phyloP scores from a whole-genome alignment of 2,113 vertebrate species.

The Spheniscus mendiculus region DNA sequence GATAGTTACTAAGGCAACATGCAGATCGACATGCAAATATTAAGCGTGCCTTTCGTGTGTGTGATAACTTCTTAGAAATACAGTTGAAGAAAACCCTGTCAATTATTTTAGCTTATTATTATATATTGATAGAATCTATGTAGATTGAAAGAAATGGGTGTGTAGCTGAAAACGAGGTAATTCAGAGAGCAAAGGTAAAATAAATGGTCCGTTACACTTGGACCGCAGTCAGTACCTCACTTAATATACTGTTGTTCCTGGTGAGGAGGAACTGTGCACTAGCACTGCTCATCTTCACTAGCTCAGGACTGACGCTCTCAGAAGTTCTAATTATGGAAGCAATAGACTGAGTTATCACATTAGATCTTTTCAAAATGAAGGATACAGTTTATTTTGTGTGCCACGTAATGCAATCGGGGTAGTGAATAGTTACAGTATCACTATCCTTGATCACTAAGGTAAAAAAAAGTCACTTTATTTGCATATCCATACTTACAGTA shows the following conservation, averaged over 20 bases:
- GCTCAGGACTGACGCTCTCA: not conserved
- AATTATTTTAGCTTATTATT: not conserved
- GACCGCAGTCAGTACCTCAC: not conserved
- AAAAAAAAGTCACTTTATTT: not conserved
- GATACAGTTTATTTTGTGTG: not conserved
- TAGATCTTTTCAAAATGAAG: not conserved
- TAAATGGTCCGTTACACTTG: not conserved
- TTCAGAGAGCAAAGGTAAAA: not conserved
- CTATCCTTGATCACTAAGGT: not conserved
- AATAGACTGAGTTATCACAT: not conserved
- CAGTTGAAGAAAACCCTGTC: not conserved
- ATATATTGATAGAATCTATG: not conserved
- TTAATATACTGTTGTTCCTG: not conserved
- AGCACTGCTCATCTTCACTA: fast-evolving
- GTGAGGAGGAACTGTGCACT: not conserved
- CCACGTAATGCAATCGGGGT: not conserved
- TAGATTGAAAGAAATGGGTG: not conserved
- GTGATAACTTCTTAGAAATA: not conserved
- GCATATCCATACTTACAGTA: not conserved
- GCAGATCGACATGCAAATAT: not conserved
- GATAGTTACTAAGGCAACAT: not conserved
- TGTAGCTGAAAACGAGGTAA: not conserved
- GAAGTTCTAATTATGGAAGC: not conserved
- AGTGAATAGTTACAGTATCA: not conserved
- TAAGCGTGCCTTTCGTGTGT: not conserved